Evolutionary conservation across 2,797 vertebrate species (phyloP), one percentile per base, ranked within the genome.

Genomic region (Notolepis coatsorum): DNA sequence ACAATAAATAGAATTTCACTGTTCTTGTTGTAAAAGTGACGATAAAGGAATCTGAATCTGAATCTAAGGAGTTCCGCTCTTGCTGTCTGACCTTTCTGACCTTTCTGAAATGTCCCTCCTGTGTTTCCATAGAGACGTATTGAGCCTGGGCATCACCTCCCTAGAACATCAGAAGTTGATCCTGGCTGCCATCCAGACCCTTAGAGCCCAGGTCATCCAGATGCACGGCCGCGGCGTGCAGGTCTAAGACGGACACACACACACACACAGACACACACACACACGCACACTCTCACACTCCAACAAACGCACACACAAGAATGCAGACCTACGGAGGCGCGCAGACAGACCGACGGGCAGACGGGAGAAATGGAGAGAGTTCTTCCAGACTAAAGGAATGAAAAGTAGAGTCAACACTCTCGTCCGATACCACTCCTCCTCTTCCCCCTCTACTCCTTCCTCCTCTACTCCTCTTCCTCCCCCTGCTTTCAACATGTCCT

Each of bases 141-240:
- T 95, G 65, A 96, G 93, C 80, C 91, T 99, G 43, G 97, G 97
- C 37, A 93, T 99, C 91, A 95, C 90, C 0, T 93, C 93, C 7
- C 82, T 82, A 0, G 96, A 97, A 24, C 97, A 99, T 79, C 96
- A 94, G 90, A 94, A 94, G 73, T 93, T 92, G 78, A 93, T 99
- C 60, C 90, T 97, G 82, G 91, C 95, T 0, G 95, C 95, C 54
- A 95, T 99, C 84, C 92, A 95, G 82, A 92, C 93, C 7, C 94
- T 99, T 3, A 90, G 93, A 72, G 94, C 94, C 1, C 96, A 96
- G 83, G 96, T 98, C 53, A 95, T 97, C 75, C 96, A 94, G 65
- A 95, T 97, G 93, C 97, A 97, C 0, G 96, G 95, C 64, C 94
- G 91, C 0, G 96, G 96, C 0, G 95, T 99, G 28, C 96, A 97